Conservation (phyloP, 2,888 invertebrate genomes). For the Craniophora ligustri region DNA sequence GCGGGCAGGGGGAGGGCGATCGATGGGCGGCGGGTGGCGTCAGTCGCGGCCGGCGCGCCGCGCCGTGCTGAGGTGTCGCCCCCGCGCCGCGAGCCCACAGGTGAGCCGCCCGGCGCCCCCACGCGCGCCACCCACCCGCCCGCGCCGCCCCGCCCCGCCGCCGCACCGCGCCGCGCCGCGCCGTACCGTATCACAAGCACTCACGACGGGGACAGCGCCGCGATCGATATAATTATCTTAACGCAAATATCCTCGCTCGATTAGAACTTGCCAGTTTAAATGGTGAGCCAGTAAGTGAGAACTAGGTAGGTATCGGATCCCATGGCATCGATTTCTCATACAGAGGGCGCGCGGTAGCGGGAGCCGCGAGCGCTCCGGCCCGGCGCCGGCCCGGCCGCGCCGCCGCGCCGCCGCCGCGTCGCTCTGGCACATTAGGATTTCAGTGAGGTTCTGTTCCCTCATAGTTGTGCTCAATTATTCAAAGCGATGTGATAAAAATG, state of each 20-base stretch:
- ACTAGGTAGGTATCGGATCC: no score
- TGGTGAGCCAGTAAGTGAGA: no score
- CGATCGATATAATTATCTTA: conserved; percentile 26
- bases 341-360: conserved; percentile 23
- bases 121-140: conserved; percentile 37
- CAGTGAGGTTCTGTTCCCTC: conserved; percentile 30
- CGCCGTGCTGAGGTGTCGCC: conserved; percentile 71
- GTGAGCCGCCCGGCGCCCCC: conserved; percentile 46
- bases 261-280: conserved; percentile 1
- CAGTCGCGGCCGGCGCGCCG: conserved; percentile 78
- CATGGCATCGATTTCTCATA: no score
- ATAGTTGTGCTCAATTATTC: conserved; percentile 16
- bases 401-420: not conserved
- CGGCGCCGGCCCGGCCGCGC: conserved; percentile 5
- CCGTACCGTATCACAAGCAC: conserved; percentile 13
- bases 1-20: conserved; percentile 67
- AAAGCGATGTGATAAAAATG: not conserved
- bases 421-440: conserved; percentile 24
- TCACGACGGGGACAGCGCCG: conserved; percentile 5
- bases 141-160: conserved; percentile 21
- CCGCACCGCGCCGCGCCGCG: conserved; percentile 16
- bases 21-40: conserved; percentile 75
- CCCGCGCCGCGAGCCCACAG: no score
- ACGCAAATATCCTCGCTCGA: conserved; percentile 17
- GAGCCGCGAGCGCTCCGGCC: conserved; percentile 13